Evolutionary conservation across 1,140 invertebrate species (phyloP).

Genomic region (Bombus haemorrhoidalis): DNA sequence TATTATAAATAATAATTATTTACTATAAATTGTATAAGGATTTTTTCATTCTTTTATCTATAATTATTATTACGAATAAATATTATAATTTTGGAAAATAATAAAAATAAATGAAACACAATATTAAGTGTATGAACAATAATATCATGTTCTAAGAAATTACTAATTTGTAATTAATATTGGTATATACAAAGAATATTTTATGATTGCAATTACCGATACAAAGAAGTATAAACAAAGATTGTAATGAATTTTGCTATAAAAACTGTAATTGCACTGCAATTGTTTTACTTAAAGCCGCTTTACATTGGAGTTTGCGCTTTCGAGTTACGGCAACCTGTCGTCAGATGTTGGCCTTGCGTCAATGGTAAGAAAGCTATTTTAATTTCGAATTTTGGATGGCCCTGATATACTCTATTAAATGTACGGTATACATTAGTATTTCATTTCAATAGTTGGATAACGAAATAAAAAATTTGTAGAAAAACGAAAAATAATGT

Average conservation of each 20-base stretch:
- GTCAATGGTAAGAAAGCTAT: slow-evolving; percentile 55
- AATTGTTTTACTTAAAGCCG: slow-evolving; percentile 13
- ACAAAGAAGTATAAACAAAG: not conserved
- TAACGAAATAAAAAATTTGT: slow-evolving; percentile 1
- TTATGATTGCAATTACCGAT: not conserved
- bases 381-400: slow-evolving; percentile 62
- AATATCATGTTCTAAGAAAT: too few species aligned
- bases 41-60: not conserved
- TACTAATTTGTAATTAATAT: not conserved
- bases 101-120: not conserved
- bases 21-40: not conserved
- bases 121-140: not conserved
- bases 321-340: slow-evolving; percentile 41
- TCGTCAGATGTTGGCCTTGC: slow-evolving; percentile 43
- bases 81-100: not conserved
- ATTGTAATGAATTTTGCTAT: not conserved
- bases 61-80: not conserved
- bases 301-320: slow-evolving; percentile 35
- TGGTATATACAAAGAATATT: not conserved
- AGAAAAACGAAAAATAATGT: slow-evolving; percentile 24
- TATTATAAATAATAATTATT: not conserved
- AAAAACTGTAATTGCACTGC: not conserved
- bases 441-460: not conserved
- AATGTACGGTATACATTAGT: slow-evolving; percentile 7
- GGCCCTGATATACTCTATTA: slow-evolving; percentile 49